Conservation (phyloP, 1,140 invertebrate genomes). For the Onthophagus taurus region DNA sequence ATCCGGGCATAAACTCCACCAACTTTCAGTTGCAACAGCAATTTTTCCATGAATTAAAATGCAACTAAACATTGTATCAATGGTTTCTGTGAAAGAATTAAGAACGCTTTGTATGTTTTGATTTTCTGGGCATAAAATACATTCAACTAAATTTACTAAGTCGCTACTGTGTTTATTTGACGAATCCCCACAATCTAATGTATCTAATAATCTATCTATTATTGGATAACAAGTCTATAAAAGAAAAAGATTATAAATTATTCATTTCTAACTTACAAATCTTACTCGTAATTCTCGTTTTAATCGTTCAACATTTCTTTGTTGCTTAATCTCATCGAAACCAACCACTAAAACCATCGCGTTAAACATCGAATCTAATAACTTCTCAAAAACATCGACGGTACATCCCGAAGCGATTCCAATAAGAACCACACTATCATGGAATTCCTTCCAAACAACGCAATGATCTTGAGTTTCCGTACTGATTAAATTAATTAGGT, state of each 20-base stretch:
- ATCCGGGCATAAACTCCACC: conserved; percentile 60
- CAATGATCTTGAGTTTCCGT: conserved; percentile 59
- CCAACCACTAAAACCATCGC: conserved; percentile 68
- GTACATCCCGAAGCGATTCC: conserved; percentile 55
- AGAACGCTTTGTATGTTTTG: conserved; percentile 61
- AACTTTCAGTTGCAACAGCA: conserved; percentile 67
- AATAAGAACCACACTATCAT: conserved; percentile 52
- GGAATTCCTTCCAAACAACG: conserved; percentile 66
- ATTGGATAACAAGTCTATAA: conserved; percentile 55
- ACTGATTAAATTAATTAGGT: conserved; percentile 53
- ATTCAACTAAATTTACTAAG: conserved; percentile 52
- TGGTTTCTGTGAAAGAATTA: conserved; percentile 63
- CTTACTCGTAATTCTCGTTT: conserved; percentile 64
- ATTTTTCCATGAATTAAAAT: conserved; percentile 64
- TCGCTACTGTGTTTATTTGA: conserved; percentile 46
- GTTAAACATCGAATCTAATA: conserved; percentile 63
- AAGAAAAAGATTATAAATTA: neutral
- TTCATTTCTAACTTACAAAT: neutral
- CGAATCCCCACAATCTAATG: conserved; percentile 54
- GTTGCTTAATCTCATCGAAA: conserved; percentile 61
- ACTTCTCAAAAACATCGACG: conserved; percentile 48
- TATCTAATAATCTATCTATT: conserved; percentile 63
- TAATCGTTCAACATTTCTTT: conserved; percentile 67
- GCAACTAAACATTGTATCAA: conserved; percentile 70
- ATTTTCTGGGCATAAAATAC: conserved; percentile 59